Evolutionary conservation across 2,888 invertebrate species (phyloP).

Genomic region (Polyploca ridens): DNA sequence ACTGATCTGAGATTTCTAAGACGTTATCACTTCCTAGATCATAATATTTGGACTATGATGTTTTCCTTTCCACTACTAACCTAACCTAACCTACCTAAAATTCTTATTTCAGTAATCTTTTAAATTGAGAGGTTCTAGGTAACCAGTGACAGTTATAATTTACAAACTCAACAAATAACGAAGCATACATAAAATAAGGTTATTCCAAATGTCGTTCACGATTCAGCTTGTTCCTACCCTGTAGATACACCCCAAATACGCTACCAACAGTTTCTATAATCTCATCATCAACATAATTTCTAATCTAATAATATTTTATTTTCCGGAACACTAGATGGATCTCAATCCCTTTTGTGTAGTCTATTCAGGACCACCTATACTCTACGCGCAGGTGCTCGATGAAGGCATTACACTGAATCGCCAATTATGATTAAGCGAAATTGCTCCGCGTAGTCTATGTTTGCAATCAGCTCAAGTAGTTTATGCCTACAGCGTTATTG

Average conservation of each 20-base stretch:
- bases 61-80: background rate
- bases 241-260: no score
- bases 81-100: no score
- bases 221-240: no score
- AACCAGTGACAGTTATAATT: no score
- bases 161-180: no score
- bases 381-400: constrained; percentile 70
- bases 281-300: background rate
- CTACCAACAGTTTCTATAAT: no score
- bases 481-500: constrained; percentile 63
- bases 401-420: constrained; percentile 79
- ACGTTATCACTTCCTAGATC: background rate
- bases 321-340: constrained; percentile 13
- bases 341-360: constrained; percentile 16
- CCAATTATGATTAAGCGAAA: constrained; percentile 76
- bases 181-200: no score
- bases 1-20: background rate
- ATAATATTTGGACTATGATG: constrained; percentile 1
- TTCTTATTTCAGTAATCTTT: background rate
- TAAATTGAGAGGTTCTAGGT: no score
- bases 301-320: constrained; percentile 7
- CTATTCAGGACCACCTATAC: constrained; percentile 47
- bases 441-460: constrained; percentile 63
- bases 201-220: no score
- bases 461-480: constrained; percentile 71